Evolutionary conservation across 2,888 invertebrate genomes (phyloP), one percentile per base, ranked within the genome.

Genomic region (Bembecia ichneumoniformis): DNA sequence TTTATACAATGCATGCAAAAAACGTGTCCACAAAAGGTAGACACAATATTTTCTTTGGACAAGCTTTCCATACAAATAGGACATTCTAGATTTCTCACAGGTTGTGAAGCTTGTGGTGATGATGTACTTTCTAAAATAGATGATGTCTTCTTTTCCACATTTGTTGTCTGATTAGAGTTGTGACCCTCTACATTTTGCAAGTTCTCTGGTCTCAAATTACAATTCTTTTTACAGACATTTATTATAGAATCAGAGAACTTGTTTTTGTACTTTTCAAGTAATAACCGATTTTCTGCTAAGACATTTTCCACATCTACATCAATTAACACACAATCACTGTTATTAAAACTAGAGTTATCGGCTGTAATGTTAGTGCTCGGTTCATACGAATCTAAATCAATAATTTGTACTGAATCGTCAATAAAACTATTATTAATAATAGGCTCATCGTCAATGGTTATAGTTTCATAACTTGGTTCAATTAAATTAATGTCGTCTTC

Each of bases 11-110:
- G 50, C 58, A 73, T 62, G 54, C 78, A 79, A 53, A 77, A 78
- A 3, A 79, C 57, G 61, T 79, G 79, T 1, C 79, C 79, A 62
- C 77, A 79, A 43, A 68, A 58, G 14, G 78, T 78, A 20, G 77
- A 74, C 40, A 65, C 77, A 11, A 77, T 57, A 3, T 56, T 40
- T 43, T 54, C 61, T 11, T 51, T 58, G n/a, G 57, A 48, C 7
- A 77, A 55, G 46, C 51, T 60, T 1, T 77, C 77, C 62, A 77
- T 64, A 52, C 79, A 79, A 36, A 79, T 77, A 13, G 77, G 77
- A 48, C 79, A 79, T 35, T 72, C 71, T 48, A 72, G 43, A 47
- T 14, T 50, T 46, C 53, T 52, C 45, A 52, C 43, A 13, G 14
- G 16, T 46, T 47, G 17, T 49, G 46, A 16, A 14, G 3, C 20